A percentile compares a stretch with the other conserved stretches of the same genome.
Conservation (phyloP, 1,140 invertebrate genomes). For the Babylonia areolata region DNA sequence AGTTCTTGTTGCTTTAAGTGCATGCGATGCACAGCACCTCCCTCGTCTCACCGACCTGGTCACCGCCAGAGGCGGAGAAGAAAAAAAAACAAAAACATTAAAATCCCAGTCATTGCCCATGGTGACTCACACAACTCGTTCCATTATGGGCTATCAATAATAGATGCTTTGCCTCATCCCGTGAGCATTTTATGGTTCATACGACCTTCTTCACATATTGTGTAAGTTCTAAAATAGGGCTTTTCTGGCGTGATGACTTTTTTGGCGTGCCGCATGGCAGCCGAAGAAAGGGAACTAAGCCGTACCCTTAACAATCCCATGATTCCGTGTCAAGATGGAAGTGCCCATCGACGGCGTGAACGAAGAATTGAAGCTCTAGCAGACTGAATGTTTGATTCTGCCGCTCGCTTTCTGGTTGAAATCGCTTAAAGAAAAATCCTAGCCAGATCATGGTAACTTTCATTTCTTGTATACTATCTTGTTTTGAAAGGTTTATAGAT, state of each 20-base stretch:
- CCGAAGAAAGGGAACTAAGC: neutral
- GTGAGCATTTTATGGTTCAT: no score
- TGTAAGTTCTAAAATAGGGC: no score
- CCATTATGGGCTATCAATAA: no score
- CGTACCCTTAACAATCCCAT: neutral
- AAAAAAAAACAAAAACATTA: no score
- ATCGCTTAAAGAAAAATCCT: neutral
- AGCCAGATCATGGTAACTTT: neutral
- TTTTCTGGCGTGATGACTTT: neutral
- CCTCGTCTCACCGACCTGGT: no score
- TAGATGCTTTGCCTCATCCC: no score
- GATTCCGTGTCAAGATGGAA: slow-evolving; percentile 24
- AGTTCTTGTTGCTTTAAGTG: no score
- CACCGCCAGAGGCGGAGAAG: no score
- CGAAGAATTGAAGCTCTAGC: neutral
- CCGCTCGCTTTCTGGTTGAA: neutral
- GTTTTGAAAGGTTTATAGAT: neutral
- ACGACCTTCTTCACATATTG: no score
- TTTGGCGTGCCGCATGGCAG: neutral
- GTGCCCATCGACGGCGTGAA: slow-evolving; percentile 7
- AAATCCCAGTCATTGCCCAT: no score
- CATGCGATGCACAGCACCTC: no score
- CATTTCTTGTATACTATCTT: neutral
- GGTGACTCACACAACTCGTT: no score
- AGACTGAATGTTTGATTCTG: neutral